Conservation (phyloP, 2,888 invertebrate species). For the Dynastes maya region DNA sequence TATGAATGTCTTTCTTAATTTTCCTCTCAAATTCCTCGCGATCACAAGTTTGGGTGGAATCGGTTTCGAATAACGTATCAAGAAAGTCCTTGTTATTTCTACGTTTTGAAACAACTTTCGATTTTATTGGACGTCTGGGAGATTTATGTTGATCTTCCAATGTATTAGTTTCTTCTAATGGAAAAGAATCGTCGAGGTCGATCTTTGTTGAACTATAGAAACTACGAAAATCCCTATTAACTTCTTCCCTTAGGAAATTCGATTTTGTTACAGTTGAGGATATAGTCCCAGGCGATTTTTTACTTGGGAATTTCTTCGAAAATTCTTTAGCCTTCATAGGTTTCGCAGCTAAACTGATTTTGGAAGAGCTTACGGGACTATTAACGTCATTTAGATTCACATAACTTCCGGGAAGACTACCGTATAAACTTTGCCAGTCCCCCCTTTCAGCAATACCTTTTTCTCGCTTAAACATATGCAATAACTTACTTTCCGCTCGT, state of each 20-base stretch:
- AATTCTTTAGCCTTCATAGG: neutral
- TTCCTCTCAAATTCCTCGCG: neutral
- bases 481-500: slow-evolving; percentile 59
- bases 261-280: neutral
- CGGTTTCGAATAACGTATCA: too few relatives aligned
- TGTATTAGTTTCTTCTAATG: too few relatives aligned
- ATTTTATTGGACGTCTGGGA: too few relatives aligned
- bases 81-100: too few relatives aligned
- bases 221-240: neutral
- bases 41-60: too few relatives aligned
- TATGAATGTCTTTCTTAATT: neutral
- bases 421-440: neutral
- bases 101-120: too few relatives aligned
- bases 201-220: too few relatives aligned
- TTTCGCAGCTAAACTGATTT: neutral
- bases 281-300: neutral
- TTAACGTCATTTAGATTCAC: neutral
- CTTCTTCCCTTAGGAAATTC: neutral
- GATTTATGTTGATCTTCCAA: too few relatives aligned
- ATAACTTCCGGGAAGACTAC: neutral
- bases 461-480: slow-evolving; percentile 54
- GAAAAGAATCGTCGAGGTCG: too few relatives aligned
- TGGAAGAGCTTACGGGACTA: neutral
- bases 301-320: neutral
- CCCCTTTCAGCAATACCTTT: neutral